Conservation (phyloP, 92 coral and sea anemone genomes). For the Umimayanthus kanabou region DNA sequence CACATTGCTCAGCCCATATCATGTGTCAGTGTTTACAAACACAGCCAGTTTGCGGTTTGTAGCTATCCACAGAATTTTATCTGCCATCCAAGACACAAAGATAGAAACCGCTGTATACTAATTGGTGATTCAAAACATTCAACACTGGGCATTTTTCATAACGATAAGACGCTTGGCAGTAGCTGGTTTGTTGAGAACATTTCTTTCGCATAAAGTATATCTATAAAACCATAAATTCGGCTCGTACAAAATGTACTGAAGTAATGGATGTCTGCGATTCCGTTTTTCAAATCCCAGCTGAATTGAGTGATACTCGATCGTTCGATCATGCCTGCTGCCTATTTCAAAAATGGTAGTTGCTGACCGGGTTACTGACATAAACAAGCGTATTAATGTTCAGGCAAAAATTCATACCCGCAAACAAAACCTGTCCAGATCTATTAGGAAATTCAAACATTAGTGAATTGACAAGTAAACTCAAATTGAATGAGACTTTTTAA, state of each 20-base stretch:
- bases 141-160: no score
- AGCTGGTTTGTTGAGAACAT: background rate
- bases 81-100: background rate
- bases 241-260: no score
- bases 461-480: background rate
- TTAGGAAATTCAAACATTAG: background rate
- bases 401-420: no score
- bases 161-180: background rate
- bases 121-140: background rate
- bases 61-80: background rate
- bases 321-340: no score
- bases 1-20: background rate
- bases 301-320: no score
- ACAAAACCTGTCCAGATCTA: constrained; percentile 4
- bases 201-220: no score
- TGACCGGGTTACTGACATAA: background rate
- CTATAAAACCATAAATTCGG: no score
- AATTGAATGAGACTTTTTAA: background rate
- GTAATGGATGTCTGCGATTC: no score
- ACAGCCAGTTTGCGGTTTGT: background rate
- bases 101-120: background rate
- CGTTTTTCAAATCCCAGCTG: no score
- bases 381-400: background rate
- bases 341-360: background rate
- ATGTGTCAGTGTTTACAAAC: background rate